Evolutionary conservation across 2,888 invertebrate species (phyloP), one percentile per base, ranked within the genome.

Genomic region (Tetragonisca angustula): DNA sequence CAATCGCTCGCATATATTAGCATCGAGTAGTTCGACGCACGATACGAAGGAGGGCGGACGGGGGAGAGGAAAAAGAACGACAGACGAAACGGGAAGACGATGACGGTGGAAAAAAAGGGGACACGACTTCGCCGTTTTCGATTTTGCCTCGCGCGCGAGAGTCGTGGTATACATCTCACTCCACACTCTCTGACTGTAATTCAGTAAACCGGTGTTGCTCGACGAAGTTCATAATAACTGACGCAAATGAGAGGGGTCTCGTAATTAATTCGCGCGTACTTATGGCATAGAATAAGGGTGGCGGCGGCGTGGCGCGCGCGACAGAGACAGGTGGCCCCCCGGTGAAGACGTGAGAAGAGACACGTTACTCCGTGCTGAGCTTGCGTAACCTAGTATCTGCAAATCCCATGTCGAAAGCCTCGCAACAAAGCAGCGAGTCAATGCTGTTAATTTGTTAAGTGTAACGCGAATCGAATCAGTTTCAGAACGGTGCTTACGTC

Each of bases 151-250:
- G 76, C 67, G 68, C 77, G 73, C 64, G 76, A 27, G 75, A 64
- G 74, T 62, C 76, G 84, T 54, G 68, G n/a, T n/a, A n/a, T 43
- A 62, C 67, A 50, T 76, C 56, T 61, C 72, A 52, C 75, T 81
- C 62, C 76, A 32, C 4, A 79, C 71, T 61, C 75, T 83, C 67
- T 65, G 69, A 56, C 78, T 78, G 81, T 89, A 85, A 89, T 89
- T 84, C 85, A 80, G 84, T 86, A 89, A 89, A 43, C 43, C 88
- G 88, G 81, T 87, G 79, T 90, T 84, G 77, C 79, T 17, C 50
- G 79, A 73, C 68, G 77, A 87, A 84, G 80, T 90, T 88, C 87
- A 81, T 90, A 88, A 89, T 87, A 89, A 89, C 84, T 75, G 87
- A 84, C 88, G 87, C 85, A 86, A 90, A 88, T 87, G 88, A 87